Evolutionary conservation across 2,888 invertebrate genomes (phyloP), one percentile per base, ranked within the genome.

Genomic region (Selenia dentaria): DNA sequence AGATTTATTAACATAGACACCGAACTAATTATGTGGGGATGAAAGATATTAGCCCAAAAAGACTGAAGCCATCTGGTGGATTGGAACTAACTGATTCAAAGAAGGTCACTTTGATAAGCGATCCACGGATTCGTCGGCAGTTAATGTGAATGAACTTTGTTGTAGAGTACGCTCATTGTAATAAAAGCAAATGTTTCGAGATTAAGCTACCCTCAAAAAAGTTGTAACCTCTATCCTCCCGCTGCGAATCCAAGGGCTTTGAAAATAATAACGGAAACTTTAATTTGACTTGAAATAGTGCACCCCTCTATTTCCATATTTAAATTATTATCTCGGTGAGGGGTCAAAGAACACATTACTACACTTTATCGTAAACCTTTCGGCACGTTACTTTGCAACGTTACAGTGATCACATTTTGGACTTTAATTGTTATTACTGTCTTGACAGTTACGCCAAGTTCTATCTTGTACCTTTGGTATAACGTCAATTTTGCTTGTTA

Each of bases 281-380:
- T 82, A 86, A 84, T 87, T 82, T 72, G 65, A 73, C 72, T 80
- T 71, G 64, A 75, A 83, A 77, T 77, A 82, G 72, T 79, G 67
- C 82, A 77, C 83, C 86, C 75, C 73, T 68, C 72, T 72, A 70
- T 74, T 79, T 81, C 74, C 77, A 79, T 80, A 83, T 83, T 83
- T 81, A 85, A 83, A 83, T 85, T 76, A 79, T 83, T 70, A 78
- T 79, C 81, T 75, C 74, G 54, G 54, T 58, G 53, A 78, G 79
- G 86, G 87, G 84, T 86, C 87, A 87, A 85, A 85, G 74, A 81
- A 85, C 87, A 84, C 79, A 79, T 85, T 80, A 79, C 74, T 69
- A 73, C 70, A 78, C 77, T 83, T 80, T 73, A 81, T 74, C 79
- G 75, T 75, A 76, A 70, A 77, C 74, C 74, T 83, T 81, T 83